phyloP scores from a whole-genome alignment of 2,797 vertebrate genomes.

The Sebastes taczanowskii region DNA sequence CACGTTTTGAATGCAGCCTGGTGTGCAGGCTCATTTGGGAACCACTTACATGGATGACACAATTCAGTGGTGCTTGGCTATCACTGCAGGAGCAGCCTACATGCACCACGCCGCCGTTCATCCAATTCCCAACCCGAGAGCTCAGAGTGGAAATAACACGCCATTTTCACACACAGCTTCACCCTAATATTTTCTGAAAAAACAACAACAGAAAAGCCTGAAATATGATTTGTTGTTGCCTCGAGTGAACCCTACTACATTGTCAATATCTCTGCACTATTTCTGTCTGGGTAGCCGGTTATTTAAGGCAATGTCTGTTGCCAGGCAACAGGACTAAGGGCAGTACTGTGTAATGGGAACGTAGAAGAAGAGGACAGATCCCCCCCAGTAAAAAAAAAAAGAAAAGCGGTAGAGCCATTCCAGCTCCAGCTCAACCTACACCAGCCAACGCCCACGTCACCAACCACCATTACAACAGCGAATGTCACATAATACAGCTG shows the following conservation, averaged over 20 bases:
- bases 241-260: slow-evolving; percentile 73
- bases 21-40: slow-evolving; percentile 69
- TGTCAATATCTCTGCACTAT: slow-evolving; percentile 74
- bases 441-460: slow-evolving; percentile 81
- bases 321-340: slow-evolving; percentile 83
- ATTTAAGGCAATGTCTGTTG: slow-evolving; percentile 86
- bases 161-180: slow-evolving; percentile 52
- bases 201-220: slow-evolving; percentile 35
- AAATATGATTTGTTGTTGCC: slow-evolving; percentile 71
- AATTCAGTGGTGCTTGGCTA: slow-evolving; percentile 54
- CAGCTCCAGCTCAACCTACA: slow-evolving; percentile 55
- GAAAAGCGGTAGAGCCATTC: slow-evolving; percentile 52
- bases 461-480: slow-evolving; percentile 57
- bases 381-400: slow-evolving; percentile 45
- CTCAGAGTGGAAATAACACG: slow-evolving; percentile 22
- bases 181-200: slow-evolving; percentile 23
- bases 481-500: slow-evolving; percentile 49
- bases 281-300: slow-evolving; percentile 76
- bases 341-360: slow-evolving; percentile 74
- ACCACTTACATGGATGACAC: slow-evolving; percentile 67
- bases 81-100: slow-evolving; percentile 50
- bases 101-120: slow-evolving; percentile 2
- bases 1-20: slow-evolving; percentile 64
- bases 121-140: slow-evolving; percentile 8
- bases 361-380: slow-evolving; percentile 68